These are phyloP conservation scores for Pogonocichla stellata DNA, from an alignment of 2,113 vertebrate species.

Conservation along the genomic window DNA sequence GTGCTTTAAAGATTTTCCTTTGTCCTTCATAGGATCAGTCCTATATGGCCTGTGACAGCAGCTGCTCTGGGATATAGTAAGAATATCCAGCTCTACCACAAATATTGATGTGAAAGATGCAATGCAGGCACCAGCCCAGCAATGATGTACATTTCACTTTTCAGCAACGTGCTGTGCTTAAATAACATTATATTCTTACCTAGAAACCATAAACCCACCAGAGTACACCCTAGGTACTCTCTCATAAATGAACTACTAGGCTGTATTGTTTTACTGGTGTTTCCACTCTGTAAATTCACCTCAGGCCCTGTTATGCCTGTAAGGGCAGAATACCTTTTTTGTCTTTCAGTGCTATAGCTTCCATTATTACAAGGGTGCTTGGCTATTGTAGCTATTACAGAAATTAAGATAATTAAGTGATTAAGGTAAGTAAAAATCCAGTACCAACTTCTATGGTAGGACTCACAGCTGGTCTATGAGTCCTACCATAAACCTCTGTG, in stretches of 20 bases:
- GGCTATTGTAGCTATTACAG: not conserved
- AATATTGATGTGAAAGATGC: not conserved
- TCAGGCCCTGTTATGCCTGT: not conserved
- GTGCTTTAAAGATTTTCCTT: not conserved
- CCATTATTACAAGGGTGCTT: not conserved
- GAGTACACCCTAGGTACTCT: not conserved
- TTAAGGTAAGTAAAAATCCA: not conserved
- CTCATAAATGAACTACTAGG: not conserved
- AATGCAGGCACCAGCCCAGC: not conserved
- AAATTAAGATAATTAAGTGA: constrained; percentile 33
- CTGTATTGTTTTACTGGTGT: not conserved
- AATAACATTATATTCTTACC: not conserved
- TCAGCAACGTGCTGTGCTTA: not conserved
- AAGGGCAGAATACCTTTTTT: not conserved
- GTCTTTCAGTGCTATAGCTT: not conserved
- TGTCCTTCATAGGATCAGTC: not conserved
- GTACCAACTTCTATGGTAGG: not conserved
- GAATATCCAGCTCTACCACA: not conserved
- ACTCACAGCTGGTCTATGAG: no score
- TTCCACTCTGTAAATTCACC: not conserved
- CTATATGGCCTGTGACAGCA: not conserved
- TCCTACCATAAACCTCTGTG: not conserved
- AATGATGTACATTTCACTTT: not conserved
- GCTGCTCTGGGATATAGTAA: not conserved
- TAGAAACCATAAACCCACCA: not conserved